Conservation (phyloP, 2,888 invertebrate genomes). For the Lepidonotus clava region DNA sequence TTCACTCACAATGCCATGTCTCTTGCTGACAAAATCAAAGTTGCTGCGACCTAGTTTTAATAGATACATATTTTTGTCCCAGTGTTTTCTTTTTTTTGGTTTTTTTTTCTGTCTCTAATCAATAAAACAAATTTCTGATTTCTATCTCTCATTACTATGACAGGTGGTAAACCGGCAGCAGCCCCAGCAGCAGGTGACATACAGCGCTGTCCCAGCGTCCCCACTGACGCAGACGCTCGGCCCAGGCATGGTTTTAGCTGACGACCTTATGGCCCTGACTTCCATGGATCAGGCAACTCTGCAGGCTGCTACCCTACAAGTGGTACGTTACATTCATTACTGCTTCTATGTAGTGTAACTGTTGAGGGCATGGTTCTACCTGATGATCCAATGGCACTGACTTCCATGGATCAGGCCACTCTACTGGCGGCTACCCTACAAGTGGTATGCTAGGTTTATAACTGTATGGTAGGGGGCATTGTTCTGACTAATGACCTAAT, state of each 20-base stretch:
- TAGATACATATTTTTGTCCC: too few relatives aligned
- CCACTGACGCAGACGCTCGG: constrained; percentile 78
- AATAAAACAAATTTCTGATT: constrained; percentile 62
- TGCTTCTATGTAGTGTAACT: too few relatives aligned
- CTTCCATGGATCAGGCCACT: constrained; percentile 65
- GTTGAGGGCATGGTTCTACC: constrained; percentile 81
- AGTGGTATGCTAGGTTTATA: too few relatives aligned
- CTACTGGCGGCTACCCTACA: constrained; percentile 55
- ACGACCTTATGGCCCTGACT: constrained; percentile 75
- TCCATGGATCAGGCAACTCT: constrained; percentile 62
- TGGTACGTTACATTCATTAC: constrained; percentile 1
- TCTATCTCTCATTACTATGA: constrained; percentile 63
- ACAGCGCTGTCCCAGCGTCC: constrained; percentile 64
- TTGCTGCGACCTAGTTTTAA: too few relatives aligned
- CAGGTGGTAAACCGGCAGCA: too few relatives aligned
- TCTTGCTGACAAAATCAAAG: too few relatives aligned
- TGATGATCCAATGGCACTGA: constrained; percentile 75
- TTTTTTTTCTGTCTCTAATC: too few relatives aligned
- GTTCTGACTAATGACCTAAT: constrained; percentile 78
- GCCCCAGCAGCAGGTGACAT: constrained; percentile 57
- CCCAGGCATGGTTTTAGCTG: constrained; percentile 76
- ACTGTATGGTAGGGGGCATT: too few relatives aligned
- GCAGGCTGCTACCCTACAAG: constrained; percentile 58
- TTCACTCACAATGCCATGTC: too few relatives aligned
- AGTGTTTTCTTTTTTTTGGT: too few relatives aligned